phyloP scores from a whole-genome alignment of 1,140 invertebrate genomes.

The Drosophila melanogaster region Release_6_plus_ISO1_MT NT_033779.5:15454001-15454500 shows the following conservation, averaged over 20 bases:
- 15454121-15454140: constrained; percentile 44
- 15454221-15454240: constrained; percentile 68
- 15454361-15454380: background rate
- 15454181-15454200: constrained; percentile 57
- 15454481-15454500: constrained; percentile 42
- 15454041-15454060: constrained; percentile 37
- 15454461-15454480: constrained; percentile 40
- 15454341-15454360: constrained; percentile 42
- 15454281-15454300: constrained; percentile 67
- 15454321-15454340: constrained; percentile 45
- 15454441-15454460: constrained; percentile 13
- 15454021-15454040: constrained; percentile 9
- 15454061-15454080: background rate
- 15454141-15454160: constrained; percentile 69
- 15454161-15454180: constrained; percentile 52
- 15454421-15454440: constrained; percentile 44
- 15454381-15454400: constrained; percentile 19
- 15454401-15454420: constrained; percentile 41
- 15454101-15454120: constrained; percentile 53
- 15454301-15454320: constrained; percentile 79
- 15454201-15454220: constrained; percentile 79
- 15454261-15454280: constrained; percentile 20
- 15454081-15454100: constrained; percentile 49
- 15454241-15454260: constrained; percentile 51
- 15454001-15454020: constrained; percentile 80